These are phyloP conservation scores for Myiothlypis coronata DNA, from an alignment of 2,797 vertebrate genomes.

Conservation along the genomic window DNA sequence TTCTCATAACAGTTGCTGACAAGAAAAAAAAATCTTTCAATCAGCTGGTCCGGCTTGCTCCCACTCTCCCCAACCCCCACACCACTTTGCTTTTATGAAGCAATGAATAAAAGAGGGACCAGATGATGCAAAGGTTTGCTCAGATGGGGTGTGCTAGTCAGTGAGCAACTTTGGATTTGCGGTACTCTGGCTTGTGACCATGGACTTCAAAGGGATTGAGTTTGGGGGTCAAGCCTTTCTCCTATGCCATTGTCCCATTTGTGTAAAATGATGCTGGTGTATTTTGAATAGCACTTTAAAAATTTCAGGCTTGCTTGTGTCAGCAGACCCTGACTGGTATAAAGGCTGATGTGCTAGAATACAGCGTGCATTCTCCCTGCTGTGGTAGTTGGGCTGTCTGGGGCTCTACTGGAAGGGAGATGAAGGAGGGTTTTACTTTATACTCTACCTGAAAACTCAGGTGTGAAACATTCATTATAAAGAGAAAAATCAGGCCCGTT, in stretches of 20 bases:
- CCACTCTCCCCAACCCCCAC: not conserved
- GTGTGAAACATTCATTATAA: not conserved
- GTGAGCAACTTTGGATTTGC: not conserved
- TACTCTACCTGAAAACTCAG: not conserved
- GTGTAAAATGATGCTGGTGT: not conserved
- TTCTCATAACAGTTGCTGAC: conserved; percentile 29
- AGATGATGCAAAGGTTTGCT: conserved; percentile 3
- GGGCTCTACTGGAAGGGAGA: not conserved
- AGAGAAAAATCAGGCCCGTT: not conserved
- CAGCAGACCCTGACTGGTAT: not conserved
- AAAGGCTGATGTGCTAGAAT: not conserved
- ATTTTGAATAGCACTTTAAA: not conserved
- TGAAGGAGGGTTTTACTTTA: not conserved
- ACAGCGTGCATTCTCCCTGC: not conserved
- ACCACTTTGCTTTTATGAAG: conserved; percentile 20
- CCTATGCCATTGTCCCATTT: not conserved
- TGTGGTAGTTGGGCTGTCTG: not conserved
- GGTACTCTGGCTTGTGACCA: fast-evolving
- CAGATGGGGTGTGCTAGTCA: not conserved
- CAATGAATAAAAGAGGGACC: conserved; percentile 1
- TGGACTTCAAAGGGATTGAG: not conserved
- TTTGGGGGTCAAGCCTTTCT: not conserved
- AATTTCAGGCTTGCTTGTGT: not conserved
- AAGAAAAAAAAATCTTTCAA: conserved; percentile 21
- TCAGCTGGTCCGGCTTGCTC: not conserved